A percentile compares a stretch with the other conserved stretches of the same genome.
Conservation (phyloP, 1,140 invertebrate species). For the Drosophila lacertosa region DNA sequence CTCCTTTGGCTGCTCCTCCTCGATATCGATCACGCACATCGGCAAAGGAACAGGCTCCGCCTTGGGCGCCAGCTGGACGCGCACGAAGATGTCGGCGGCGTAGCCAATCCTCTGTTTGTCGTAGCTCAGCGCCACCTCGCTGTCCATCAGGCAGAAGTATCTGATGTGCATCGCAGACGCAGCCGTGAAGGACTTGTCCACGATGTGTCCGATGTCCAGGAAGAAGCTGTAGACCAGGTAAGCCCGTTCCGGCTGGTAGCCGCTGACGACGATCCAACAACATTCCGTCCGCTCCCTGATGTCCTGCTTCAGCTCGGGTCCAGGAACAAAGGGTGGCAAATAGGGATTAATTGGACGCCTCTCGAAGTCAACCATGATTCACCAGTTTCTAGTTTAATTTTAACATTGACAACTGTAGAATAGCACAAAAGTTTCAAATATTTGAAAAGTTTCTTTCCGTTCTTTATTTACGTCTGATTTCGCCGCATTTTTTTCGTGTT, state of each 20-base stretch:
- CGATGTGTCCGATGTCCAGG: conserved; percentile 47
- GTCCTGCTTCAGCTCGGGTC: too few relatives aligned
- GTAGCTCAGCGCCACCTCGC: conserved; percentile 54
- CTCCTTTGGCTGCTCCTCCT: background rate
- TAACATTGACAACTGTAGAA: too few relatives aligned
- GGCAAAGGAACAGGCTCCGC: background rate
- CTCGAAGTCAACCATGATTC: too few relatives aligned
- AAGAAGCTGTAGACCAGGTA: conserved; percentile 55
- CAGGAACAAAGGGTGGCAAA: conserved; percentile 6
- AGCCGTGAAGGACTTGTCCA: conserved; percentile 19
- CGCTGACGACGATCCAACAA: conserved; percentile 55
- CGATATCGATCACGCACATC: conserved; percentile 10
- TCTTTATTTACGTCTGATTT: conserved; percentile 65
- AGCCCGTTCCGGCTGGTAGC: conserved; percentile 13
- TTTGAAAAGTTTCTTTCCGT: conserved; percentile 33
- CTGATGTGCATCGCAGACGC: conserved; percentile 51
- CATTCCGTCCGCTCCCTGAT: background rate
- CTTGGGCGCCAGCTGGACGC: background rate
- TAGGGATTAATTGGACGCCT: background rate
- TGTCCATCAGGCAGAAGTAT: conserved; percentile 41
- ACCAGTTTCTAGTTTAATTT: too few relatives aligned
- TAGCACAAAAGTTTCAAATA: conserved; percentile 4
- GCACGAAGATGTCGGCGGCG: conserved; percentile 52
- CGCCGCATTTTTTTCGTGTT: conserved; percentile 56
- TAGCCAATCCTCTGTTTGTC: conserved; percentile 58